A percentile compares a stretch with the other conserved stretches of the same genome.
Evolutionary conservation across 2,888 invertebrate genomes (phyloP).

Genomic region (Tiliacea citrago): DNA sequence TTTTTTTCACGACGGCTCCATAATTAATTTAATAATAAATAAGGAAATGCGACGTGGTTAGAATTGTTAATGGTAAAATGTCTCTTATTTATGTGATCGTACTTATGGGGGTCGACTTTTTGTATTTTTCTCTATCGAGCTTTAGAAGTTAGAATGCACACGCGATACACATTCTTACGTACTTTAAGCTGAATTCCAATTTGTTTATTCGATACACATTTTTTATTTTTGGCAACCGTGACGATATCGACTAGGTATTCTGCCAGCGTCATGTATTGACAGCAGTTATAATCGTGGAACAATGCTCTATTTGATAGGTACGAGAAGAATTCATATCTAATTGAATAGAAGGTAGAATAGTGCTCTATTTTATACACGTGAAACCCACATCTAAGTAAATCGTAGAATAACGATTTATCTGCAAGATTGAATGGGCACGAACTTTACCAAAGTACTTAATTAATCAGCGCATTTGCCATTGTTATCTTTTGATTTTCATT

Average conservation of each 20-base stretch:
- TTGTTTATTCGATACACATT: not conserved
- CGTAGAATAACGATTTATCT: not conserved
- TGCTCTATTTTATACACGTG: not conserved
- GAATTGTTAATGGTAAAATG: constrained; percentile 42
- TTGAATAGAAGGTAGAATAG: too few species aligned
- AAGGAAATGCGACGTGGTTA: constrained; percentile 48
- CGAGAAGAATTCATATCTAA: too few species aligned
- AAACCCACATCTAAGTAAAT: not conserved
- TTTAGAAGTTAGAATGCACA: not conserved
- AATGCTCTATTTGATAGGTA: not conserved
- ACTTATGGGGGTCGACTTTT: not conserved
- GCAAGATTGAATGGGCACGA: not conserved
- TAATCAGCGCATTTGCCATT: not conserved
- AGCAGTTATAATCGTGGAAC: not conserved
- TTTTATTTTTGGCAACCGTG: too few species aligned
- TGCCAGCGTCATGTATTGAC: too few species aligned
- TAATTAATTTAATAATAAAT: constrained; percentile 54
- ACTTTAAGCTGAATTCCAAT: not conserved
- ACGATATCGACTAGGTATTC: too few species aligned
- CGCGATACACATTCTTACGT: not conserved
- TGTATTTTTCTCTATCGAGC: not conserved
- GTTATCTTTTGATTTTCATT: not conserved
- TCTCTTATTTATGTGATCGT: constrained; percentile 18
- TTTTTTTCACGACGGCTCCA: constrained; percentile 39
- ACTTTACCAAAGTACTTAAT: not conserved